These are phyloP conservation scores for Arctocebus calabarensis DNA, from an alignment of 2,797 vertebrate genomes.

Conservation along the genomic window DNA sequence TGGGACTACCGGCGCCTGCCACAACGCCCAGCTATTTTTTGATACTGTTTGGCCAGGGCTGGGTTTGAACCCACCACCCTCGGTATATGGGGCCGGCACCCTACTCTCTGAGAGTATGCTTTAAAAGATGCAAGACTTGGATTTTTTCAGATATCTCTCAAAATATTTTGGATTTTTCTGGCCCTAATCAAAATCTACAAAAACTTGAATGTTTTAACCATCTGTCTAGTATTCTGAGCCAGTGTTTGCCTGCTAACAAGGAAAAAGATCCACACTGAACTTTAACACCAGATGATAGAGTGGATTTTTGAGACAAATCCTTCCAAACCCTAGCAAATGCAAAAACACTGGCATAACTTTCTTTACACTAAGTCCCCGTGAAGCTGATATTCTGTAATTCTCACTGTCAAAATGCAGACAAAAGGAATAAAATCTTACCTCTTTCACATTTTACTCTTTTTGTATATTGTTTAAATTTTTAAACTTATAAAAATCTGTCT, in stretches of 20 bases:
- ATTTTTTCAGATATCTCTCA: background rate
- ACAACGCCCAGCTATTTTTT: no score
- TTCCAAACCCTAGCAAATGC: background rate
- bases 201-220: background rate
- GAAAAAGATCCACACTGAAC: slow-evolving; percentile 24
- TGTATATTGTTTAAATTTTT: slow-evolving; percentile 29
- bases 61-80: no score
- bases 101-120: no score
- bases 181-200: background rate
- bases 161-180: slow-evolving; percentile 31
- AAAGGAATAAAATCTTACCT: background rate
- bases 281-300: background rate
- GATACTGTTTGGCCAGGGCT: no score
- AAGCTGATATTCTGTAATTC: background rate
- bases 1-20: no score
- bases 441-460: background rate
- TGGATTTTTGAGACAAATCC: slow-evolving; percentile 9
- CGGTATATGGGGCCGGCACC: no score
- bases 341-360: background rate
- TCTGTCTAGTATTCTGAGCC: background rate
- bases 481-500: slow-evolving; percentile 9
- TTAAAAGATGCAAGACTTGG: background rate
- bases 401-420: background rate
- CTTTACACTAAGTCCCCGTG: background rate
- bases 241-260: slow-evolving; percentile 21